phyloP scores from a whole-genome alignment of 2,797 vertebrate species.

The Helarctos malayanus region DNA sequence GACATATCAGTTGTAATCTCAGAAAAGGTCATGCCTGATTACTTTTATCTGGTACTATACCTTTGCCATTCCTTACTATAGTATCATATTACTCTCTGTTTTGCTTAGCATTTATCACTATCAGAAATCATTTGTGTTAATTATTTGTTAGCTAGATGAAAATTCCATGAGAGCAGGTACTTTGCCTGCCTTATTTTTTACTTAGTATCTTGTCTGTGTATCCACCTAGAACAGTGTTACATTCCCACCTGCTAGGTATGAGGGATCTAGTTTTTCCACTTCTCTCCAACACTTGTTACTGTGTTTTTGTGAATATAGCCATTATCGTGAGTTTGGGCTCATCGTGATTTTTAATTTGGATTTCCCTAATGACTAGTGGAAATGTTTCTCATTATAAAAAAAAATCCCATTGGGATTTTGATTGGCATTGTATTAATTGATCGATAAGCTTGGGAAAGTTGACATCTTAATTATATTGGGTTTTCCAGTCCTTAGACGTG shows the following conservation, averaged over 20 bases:
- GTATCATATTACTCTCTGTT: not conserved
- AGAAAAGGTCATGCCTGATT: not conserved
- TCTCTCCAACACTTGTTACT: not conserved
- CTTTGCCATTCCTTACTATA: not conserved
- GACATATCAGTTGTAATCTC: not conserved
- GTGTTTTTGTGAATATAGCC: not conserved
- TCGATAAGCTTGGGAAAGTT: not conserved
- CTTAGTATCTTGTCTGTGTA: not conserved
- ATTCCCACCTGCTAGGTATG: not conserved
- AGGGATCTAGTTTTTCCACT: not conserved
- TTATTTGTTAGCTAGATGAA: constrained; percentile 33
- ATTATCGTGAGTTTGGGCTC: constrained; percentile 14
- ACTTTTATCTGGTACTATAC: not conserved
- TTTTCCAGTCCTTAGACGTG: not conserved
- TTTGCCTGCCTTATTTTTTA: not conserved
- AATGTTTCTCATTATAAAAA: not conserved
- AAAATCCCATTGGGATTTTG: not conserved
- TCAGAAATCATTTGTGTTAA: constrained; percentile 10
- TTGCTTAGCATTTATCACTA: not conserved
- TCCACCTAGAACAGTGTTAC: not conserved
- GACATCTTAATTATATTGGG: not conserved
- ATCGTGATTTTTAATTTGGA: not conserved
- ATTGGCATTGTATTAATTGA: not conserved
- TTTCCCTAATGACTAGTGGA: not conserved
- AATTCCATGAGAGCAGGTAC: not conserved